Evolutionary conservation across 2,797 vertebrate genomes (phyloP).

Genomic region (Distichodus sexfasciatus): DNA sequence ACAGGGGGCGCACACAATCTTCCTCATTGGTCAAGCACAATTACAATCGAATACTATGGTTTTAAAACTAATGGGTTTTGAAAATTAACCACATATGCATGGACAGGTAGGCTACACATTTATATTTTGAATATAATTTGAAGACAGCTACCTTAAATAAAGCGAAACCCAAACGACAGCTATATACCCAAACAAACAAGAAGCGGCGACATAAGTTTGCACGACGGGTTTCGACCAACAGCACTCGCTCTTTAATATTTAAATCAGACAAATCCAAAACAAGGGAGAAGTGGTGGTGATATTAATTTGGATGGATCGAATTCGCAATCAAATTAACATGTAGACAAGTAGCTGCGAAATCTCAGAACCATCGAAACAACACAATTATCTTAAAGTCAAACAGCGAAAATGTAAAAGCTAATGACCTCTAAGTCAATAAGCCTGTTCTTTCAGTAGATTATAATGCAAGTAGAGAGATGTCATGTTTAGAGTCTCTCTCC

Average conservation of each 20-base stretch:
- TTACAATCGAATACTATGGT: not conserved
- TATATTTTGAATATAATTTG: not conserved
- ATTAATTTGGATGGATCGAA: constrained; percentile 54
- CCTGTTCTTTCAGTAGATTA: constrained; percentile 46
- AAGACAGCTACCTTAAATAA: not conserved
- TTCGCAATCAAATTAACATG: constrained; percentile 49
- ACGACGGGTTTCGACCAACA: constrained; percentile 36
- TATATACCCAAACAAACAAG: not conserved
- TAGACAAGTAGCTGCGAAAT: constrained; percentile 59
- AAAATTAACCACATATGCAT: not conserved
- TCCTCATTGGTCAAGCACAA: not conserved
- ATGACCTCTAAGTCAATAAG: constrained; percentile 51
- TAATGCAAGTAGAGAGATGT: constrained; percentile 60
- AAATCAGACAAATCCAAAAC: constrained; percentile 17
- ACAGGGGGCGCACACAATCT: constrained; percentile 5
- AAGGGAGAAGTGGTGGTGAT: not conserved
- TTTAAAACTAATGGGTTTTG: not conserved
- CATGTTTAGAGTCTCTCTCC: constrained; percentile 30
- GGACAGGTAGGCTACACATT: constrained; percentile 3
- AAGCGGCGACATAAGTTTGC: not conserved
- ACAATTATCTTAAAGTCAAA: constrained; percentile 64
- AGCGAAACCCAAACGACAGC: not conserved
- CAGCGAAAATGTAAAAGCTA: constrained; percentile 61
- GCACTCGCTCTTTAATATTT: constrained; percentile 22
- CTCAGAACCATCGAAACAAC: constrained; percentile 65